Base-by-base conservation (phyloP, 2,113 vertebrate genomes). In the Cephalopterus ornatus region DNA sequence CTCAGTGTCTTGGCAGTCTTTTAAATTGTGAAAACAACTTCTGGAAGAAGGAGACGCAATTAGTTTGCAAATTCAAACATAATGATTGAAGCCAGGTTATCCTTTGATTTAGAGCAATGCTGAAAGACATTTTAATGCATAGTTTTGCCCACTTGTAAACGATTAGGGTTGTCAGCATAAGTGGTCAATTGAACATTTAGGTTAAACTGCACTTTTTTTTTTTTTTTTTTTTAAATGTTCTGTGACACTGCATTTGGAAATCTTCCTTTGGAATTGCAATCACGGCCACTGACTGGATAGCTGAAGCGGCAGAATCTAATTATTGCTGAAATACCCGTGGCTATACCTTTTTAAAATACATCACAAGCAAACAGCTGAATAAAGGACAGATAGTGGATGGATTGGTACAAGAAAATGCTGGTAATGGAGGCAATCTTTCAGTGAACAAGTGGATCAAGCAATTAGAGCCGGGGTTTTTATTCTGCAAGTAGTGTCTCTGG, bases 151-250 rank as follows among this genome's bases (percentile, higher is more conserved):
- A 94, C 59, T 95, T 50, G 86, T 96, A 78, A 97, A 95, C 95
- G 97, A 97, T 97, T 97, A 97, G 79, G 79, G 56, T 91, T 97
- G 96, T 96, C 93, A 97, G 68, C 79, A 49, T 91, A 97, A 98
- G 95, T 91, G 94, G 91, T 88, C 94, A 91, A 39, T 93, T 96
- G 92, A 97, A 92, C 75, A 76, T 88, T 91, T 88, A 96, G 88
- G 92, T 96, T 97, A 97, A 98, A 94, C 65, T 94, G 77, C 78
- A 74, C 50, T 28, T 26, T 50, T 50, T 50, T 50, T 82, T 50
- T 52, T 84, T 95, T 96, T 41, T 72, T 78, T 91, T 76, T 91
- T 88, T 56, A 89, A 83, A 87, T 85, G 52, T 94, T 97, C 65
- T 92, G 56, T 96, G 96, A 95, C 94, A 96, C 88, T 97, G 84